Evolutionary conservation across 92 coral and sea anemone genomes (phyloP).

Genomic region (Heliopora coerulea): DNA sequence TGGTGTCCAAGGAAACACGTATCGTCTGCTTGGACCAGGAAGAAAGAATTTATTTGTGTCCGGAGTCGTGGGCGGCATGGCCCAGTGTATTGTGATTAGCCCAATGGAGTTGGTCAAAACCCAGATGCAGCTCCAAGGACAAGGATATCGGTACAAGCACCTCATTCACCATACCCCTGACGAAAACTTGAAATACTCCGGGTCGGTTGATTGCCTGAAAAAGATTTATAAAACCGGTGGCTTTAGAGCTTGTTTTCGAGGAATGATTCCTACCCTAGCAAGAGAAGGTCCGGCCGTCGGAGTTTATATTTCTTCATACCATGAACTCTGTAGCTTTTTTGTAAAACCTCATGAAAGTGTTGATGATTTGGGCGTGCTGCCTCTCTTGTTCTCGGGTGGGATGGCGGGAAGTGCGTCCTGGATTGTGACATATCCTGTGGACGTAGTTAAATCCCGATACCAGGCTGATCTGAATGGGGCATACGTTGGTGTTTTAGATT

Average conservation of each 20-base stretch:
- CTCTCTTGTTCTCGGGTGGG: conserved; percentile 84
- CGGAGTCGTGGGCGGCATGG: conserved; percentile 79
- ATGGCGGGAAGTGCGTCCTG: conserved; percentile 81
- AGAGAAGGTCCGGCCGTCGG: conserved; percentile 85
- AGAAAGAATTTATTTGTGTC: conserved; percentile 60
- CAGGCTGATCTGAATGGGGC: conserved; percentile 81
- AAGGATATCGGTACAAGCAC: conserved; percentile 42
- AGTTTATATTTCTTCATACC: conserved; percentile 79
- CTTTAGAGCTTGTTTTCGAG: conserved; percentile 69
- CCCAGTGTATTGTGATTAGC: conserved; percentile 71
- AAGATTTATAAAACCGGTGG: conserved; percentile 67
- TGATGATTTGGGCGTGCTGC: conserved; percentile 56
- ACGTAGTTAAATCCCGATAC: conserved; percentile 77
- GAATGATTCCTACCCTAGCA: conserved; percentile 63
- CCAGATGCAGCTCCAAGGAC: conserved; percentile 89
- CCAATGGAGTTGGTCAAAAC: conserved; percentile 96
- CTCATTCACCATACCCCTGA: conserved; percentile 44
- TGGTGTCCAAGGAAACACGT: conserved; percentile 85
- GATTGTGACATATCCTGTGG: conserved; percentile 74
- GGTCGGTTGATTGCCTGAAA: conserved; percentile 78
- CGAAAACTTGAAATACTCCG: conserved; percentile 52
- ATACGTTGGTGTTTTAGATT: conserved; percentile 66
- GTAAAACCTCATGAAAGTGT: conserved; percentile 47
- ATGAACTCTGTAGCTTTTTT: conserved; percentile 59
- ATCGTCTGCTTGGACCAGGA: conserved; percentile 66